Base-by-base conservation (phyloP, 2,113 vertebrate genomes). In the Panthera leo region DNA sequence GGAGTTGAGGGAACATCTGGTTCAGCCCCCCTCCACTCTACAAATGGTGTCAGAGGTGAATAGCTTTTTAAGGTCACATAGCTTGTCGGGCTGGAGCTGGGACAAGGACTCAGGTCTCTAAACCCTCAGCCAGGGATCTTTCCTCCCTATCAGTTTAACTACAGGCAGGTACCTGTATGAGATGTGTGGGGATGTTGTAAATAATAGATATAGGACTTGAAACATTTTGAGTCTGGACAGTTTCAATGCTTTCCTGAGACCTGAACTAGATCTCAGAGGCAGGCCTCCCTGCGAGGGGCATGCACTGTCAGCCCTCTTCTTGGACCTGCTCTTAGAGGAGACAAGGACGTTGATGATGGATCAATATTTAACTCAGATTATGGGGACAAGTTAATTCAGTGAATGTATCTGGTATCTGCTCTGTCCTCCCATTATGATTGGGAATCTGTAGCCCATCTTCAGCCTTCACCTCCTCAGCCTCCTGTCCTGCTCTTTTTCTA, bases 1-100 rank as follows among this genome's bases (percentile, higher is more conserved):
- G 55, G 68, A 76, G 27, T 45, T 63, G 78, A 95, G 23, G 63
- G 91, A 82, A 63, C 80, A 91, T 92, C 73, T 79, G 86, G 83
- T 29, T 79, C 51, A 21, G 68, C 8, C 23, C n/a, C 86, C 14
- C 45, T 45, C 67, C 16, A 25, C 25, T 95, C 89, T 65, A 53
- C 53, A 95, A 31, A 95, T 58, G 39, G 91, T 13, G n/a, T 91
- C 70, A 16, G 11, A 95, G 48, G 65, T 94, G 75, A 86, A 79
- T 67, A 61, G 48, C 36, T 80, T 88, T 93, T 78, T 93, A 92
- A 97, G 96, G 91, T 88, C 84, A 92, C 36, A 25, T 10, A 96
- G 25, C 14, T 39, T 87, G 36, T 90, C 15, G 18, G 53, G 65
- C 48, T 93, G 36, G 14, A 84, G 71, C 68, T 93, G 25, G 73